Evolutionary conservation across 2,888 invertebrate genomes (phyloP), one percentile per base, ranked within the genome.

Genomic region (Xestia c-nigrum): DNA sequence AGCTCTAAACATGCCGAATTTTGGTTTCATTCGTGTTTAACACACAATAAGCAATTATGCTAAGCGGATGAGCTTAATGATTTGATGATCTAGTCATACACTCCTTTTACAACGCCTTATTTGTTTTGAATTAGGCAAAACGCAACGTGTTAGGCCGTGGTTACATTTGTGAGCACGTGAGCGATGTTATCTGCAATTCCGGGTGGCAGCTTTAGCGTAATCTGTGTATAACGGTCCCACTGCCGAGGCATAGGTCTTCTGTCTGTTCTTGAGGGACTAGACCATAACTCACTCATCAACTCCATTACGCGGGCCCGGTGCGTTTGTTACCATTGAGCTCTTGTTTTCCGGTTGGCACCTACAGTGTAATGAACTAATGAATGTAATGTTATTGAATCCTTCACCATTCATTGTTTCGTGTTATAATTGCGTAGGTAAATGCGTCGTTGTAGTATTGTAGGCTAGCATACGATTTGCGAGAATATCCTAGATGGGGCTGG

Each of bases 21-120:
- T 87, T 70, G 78, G 76, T 76, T 64, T 47, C 40, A 71, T 69
- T 72, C 65, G 12, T 68, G 57, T 77, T 84, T 87, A 74, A 70
- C 86, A 84, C 77, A 88, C 86, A 87, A 88, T 88, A 87, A 81
- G 86, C 74, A 76, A 73, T 88, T 87, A 86, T 81, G 79, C 81
- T 72, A 84, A 86, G 59, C 72, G 65, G 72, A 84, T 72, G 70
- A 74, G 65, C 65, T 74, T 72, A 76, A 69, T 83, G 83, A 73
- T 76, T 68, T 66, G 71, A 65, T 52, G 75, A 69, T 74, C 78
- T 84, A 73, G 84, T 66, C 84, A 67, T 59, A 47, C 80, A 73
- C 43, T 79, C 73, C 72, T 78, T 81, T 80, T 84, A 55, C 66
- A 46, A 50, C 14, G 43, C 38, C 70, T 59, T 59, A 64, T 72